Conservation (phyloP, 1,140 invertebrate genomes). For the Aphis craccivora region DNA sequence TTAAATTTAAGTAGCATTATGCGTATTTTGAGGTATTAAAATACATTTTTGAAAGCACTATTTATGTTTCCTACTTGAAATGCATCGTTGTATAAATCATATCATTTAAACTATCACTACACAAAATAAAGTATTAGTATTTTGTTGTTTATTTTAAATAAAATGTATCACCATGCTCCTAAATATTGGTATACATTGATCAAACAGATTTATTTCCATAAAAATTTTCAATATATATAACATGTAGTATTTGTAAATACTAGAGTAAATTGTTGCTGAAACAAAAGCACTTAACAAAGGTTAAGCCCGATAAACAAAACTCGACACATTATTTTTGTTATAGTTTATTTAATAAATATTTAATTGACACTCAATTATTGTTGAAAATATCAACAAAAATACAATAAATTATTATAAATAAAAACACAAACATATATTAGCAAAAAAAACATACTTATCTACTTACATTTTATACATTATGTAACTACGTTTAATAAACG, state of each 20-base stretch:
- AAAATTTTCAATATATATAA: background rate
- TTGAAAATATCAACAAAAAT: background rate
- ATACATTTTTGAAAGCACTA: background rate
- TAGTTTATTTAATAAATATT: conserved; percentile 28
- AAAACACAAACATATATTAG: background rate
- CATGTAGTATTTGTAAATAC: background rate
- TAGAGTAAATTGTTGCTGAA: conserved; percentile 11
- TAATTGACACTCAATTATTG: background rate
- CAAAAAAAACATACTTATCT: background rate
- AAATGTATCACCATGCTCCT: background rate
- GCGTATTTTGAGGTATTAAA: background rate
- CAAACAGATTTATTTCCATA: background rate
- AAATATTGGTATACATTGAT: background rate
- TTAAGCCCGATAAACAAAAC: background rate
- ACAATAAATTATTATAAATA: background rate
- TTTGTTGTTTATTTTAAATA: background rate
- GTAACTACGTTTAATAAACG: background rate
- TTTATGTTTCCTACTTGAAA: background rate
- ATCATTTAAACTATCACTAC: background rate
- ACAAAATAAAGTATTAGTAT: background rate
- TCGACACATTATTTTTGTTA: background rate
- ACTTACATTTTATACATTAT: background rate
- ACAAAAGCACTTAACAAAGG: background rate
- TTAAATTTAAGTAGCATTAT: background rate
- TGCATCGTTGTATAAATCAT: background rate